Base-by-base conservation (phyloP, 2,888 invertebrate genomes). In the Cerceris ruficornis region DNA sequence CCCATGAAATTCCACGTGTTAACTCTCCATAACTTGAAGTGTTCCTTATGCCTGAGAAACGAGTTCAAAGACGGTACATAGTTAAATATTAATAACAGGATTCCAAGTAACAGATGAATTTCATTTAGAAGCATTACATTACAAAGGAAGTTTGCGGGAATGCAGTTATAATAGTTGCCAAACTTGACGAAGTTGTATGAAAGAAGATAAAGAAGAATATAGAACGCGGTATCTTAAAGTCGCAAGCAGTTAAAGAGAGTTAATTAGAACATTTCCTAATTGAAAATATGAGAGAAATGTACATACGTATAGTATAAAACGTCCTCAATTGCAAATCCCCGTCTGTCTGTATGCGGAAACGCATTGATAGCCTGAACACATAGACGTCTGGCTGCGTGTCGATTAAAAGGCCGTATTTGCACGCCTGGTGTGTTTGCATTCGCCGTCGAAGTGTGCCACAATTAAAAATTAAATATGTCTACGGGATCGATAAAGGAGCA, bases 321-420 rank as follows among this genome's bases (percentile, higher is more conserved):
- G 28, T 28, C 46, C 28, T 61, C n/a, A 50, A 46, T 66, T 66
- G 43, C 54, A 42, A 28, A 15, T 43, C 15, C 41, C 14, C 28
- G n/a, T 66, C 41, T 43, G 43, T n/a, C n/a, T 50, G 6, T n/a
- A 11, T n/a, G 6, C 46, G 14, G 11, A 13, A 2, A 6, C 14
- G 50, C 14, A 14, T 9, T 14, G 15, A 17, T 55, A n/a, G 46
- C 42, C 11, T n/a, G 41, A 8, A 41, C 39, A 42, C 6, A 17
- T 61, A n/a, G 14, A 52, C 43, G 17, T 66, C 55, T 66, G 43
- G 65, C 13, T n/a, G 42, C 13, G 58, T 54, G 65, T 61, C 49
- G 42, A 77, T 55, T 15, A 65, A 43, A 62, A 67, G 57, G n/a
- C 46, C 60, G 41, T 46, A 54, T 74, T 74, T 69, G 17, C 13